These are phyloP conservation scores for Cepaea hortensis DNA, from an alignment of 2,888 invertebrate species.

Conservation along the genomic window DNA sequence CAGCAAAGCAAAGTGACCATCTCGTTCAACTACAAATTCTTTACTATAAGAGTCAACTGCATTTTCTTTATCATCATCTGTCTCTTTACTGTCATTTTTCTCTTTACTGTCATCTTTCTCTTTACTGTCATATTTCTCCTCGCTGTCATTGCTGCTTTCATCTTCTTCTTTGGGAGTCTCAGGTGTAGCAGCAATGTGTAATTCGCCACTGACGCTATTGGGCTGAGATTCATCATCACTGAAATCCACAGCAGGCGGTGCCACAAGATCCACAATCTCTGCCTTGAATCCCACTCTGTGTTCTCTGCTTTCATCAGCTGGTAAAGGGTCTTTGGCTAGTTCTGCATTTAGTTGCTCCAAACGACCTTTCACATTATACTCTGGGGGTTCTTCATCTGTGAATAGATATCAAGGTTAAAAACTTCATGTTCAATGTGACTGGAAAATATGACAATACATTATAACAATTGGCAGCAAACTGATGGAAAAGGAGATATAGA, in stretches of 20 bases:
- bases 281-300: slow-evolving; percentile 71
- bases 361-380: slow-evolving; percentile 72
- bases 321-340: slow-evolving; percentile 70
- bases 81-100: slow-evolving; percentile 10
- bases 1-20: slow-evolving; percentile 72
- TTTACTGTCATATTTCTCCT: too few relatives aligned
- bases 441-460: too few relatives aligned
- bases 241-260: slow-evolving; percentile 67
- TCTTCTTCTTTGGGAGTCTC: too few relatives aligned
- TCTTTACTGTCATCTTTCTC: neutral
- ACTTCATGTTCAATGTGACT: too few relatives aligned
- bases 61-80: slow-evolving; percentile 31
- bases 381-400: slow-evolving; percentile 60
- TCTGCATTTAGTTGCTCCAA: slow-evolving; percentile 72
- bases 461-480: too few relatives aligned
- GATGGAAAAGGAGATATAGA: too few relatives aligned
- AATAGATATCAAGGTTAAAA: too few relatives aligned
- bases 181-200: neutral
- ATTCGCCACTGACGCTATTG: slow-evolving; percentile 22
- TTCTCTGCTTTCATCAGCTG: slow-evolving; percentile 62
- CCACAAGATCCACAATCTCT: slow-evolving; percentile 71
- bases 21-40: slow-evolving; percentile 71
- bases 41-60: slow-evolving; percentile 55
- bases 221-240: slow-evolving; percentile 59
- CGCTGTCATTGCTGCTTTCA: neutral